A percentile compares a stretch with the other conserved stretches of the same genome.
Evolutionary conservation across 2,888 invertebrate species (phyloP).

Genomic region (Carcina quercana): DNA sequence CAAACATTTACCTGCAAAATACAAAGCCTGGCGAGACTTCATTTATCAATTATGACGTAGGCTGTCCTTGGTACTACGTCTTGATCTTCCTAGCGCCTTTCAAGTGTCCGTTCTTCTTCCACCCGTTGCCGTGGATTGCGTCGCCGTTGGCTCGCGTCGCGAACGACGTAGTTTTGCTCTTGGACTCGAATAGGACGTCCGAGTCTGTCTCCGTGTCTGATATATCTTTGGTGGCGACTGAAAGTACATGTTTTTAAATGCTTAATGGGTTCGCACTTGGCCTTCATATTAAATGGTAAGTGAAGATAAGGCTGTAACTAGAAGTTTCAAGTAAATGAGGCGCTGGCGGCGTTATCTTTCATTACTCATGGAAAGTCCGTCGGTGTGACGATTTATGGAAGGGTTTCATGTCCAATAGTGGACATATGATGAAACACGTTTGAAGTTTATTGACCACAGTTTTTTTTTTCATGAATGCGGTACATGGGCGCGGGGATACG

Average conservation of each 20-base stretch:
- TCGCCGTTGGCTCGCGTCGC: slow-evolving; percentile 56
- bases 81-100: slow-evolving; percentile 51
- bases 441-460: no score
- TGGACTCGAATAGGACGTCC: slow-evolving; percentile 87
- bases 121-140: slow-evolving; percentile 57
- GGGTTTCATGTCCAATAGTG: background rate
- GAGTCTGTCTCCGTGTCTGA: slow-evolving; percentile 90
- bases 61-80: slow-evolving; percentile 36
- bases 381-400: background rate
- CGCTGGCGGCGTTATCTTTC: background rate
- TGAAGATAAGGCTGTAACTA: no score
- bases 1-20: background rate
- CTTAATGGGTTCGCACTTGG: no score
- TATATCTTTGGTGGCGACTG: slow-evolving; percentile 77
- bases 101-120: slow-evolving; percentile 75
- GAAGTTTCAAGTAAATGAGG: no score
- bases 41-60: no score
- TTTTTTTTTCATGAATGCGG: no score
- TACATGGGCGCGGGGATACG: no score
- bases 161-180: slow-evolving; percentile 72
- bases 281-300: no score
- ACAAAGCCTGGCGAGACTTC: background rate
- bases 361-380: background rate
- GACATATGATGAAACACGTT: no score
- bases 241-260: slow-evolving; percentile 22